These are phyloP conservation scores for Coranthus polyacanthus DNA, from an alignment of 2,797 vertebrate genomes.

Conservation along the genomic window DNA sequence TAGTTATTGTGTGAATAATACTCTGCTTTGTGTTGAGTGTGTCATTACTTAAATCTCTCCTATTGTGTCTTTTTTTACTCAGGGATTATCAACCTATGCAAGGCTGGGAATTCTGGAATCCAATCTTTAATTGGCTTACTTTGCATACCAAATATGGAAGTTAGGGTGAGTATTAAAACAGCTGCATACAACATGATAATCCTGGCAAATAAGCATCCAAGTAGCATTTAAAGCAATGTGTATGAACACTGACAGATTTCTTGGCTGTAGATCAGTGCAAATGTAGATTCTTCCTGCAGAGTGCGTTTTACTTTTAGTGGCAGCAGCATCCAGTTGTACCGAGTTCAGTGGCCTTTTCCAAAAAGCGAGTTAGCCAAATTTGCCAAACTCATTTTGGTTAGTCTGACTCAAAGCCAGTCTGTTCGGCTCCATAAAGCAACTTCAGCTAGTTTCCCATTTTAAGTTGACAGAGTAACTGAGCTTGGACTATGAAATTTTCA, in stretches of 20 bases:
- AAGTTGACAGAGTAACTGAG: too few relatives aligned
- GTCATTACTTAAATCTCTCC: slow-evolving; percentile 6
- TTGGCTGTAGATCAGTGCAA: background rate
- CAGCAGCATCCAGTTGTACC: too few relatives aligned
- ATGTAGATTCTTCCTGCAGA: background rate
- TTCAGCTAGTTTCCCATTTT: too few relatives aligned
- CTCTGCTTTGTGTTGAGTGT: background rate
- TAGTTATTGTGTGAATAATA: slow-evolving; percentile 5
- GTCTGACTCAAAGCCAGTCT: too few relatives aligned
- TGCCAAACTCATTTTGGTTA: too few relatives aligned
- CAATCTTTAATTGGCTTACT: slow-evolving; percentile 98
- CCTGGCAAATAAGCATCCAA: slow-evolving; percentile 84
- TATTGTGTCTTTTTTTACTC: slow-evolving; percentile 23
- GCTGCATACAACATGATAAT: slow-evolving; percentile 88
- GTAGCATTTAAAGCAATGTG: slow-evolving; percentile 64
- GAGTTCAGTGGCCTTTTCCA: too few relatives aligned
- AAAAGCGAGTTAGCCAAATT: too few relatives aligned
- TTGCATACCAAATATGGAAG: slow-evolving; percentile 99
- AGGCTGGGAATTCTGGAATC: slow-evolving; percentile 96
- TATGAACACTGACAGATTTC: background rate
- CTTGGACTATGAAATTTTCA: too few relatives aligned
- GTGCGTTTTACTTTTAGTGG: background rate
- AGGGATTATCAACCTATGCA: slow-evolving; percentile 99
- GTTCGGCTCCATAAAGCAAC: too few relatives aligned
- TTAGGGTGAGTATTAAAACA: slow-evolving; percentile 89